A percentile compares a stretch with the other conserved stretches of the same genome.
Evolutionary conservation across 2,797 vertebrate genomes (phyloP).

Genomic region (Euthynnus affinis): DNA sequence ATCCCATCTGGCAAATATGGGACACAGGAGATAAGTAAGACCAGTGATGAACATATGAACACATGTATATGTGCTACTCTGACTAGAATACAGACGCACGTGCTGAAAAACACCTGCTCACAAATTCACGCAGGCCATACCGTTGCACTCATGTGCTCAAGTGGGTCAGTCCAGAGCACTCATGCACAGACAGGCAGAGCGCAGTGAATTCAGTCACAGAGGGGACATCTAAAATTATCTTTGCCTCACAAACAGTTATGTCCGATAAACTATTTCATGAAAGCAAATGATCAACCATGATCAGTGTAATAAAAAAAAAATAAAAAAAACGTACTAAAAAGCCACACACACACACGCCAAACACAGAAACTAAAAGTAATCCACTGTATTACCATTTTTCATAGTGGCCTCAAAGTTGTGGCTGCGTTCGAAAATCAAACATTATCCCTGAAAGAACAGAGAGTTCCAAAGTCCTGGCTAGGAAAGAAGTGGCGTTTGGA

Average conservation of each 20-base stretch:
- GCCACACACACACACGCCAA: too few species aligned
- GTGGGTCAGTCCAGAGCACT: conserved; percentile 40
- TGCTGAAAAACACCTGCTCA: conserved; percentile 35
- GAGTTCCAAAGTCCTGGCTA: background rate
- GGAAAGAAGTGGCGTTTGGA: background rate
- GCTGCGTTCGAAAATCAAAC: background rate
- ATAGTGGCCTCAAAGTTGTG: conserved; percentile 37
- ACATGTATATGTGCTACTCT: background rate
- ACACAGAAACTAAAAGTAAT: too few species aligned
- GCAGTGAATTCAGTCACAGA: conserved; percentile 48
- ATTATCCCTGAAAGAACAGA: background rate
- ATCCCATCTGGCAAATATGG: background rate
- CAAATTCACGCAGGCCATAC: conserved; percentile 37
- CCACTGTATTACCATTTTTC: conserved; percentile 57
- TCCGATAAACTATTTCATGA: conserved; percentile 22
- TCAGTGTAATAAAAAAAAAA: background rate
- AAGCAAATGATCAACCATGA: background rate
- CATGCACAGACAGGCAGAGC: conserved; percentile 10
- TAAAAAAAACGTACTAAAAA: background rate
- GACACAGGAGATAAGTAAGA: background rate
- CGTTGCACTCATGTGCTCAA: conserved; percentile 32
- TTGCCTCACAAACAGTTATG: conserved; percentile 7
- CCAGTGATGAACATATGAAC: background rate
- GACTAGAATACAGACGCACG: conserved; percentile 7
- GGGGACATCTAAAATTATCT: conserved; percentile 57